These are phyloP conservation scores for Diuraphis noxia DNA, from an alignment of 1,140 invertebrate genomes.

Conservation along the genomic window DNA sequence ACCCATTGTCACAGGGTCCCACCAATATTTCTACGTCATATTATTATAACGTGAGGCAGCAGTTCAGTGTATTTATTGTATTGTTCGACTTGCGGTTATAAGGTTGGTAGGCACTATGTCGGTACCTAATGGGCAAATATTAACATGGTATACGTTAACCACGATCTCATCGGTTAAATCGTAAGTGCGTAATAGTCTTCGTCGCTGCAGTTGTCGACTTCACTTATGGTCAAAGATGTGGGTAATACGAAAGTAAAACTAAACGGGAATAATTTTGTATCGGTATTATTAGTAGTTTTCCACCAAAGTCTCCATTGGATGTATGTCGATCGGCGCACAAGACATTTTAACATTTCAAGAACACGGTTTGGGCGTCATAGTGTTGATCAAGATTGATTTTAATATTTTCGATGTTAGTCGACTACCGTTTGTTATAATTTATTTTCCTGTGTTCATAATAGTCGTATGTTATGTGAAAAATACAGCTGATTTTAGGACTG, in stretches of 20 bases:
- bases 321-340: not conserved
- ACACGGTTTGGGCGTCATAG: not conserved
- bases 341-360: not conserved
- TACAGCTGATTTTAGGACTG: not conserved
- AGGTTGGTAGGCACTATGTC: too few relatives aligned
- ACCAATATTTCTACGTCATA: not conserved
- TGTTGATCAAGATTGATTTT: not conserved
- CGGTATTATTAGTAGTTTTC: not conserved
- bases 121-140: not conserved
- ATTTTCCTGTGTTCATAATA: not conserved
- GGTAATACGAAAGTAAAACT: too few relatives aligned
- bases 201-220: not conserved
- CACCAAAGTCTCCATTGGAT: too few relatives aligned
- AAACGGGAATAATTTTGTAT: not conserved
- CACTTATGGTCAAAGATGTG: not conserved
- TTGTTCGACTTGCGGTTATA: not conserved
- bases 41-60: not conserved
- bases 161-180: not conserved
- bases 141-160: too few relatives aligned
- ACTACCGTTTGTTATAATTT: not conserved
- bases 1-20: not conserved
- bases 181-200: not conserved
- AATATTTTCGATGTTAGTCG: not conserved
- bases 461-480: not conserved
- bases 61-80: not conserved